phyloP scores from a whole-genome alignment of 1,140 invertebrate species.

The Panagrolaimus sp. region DNA sequence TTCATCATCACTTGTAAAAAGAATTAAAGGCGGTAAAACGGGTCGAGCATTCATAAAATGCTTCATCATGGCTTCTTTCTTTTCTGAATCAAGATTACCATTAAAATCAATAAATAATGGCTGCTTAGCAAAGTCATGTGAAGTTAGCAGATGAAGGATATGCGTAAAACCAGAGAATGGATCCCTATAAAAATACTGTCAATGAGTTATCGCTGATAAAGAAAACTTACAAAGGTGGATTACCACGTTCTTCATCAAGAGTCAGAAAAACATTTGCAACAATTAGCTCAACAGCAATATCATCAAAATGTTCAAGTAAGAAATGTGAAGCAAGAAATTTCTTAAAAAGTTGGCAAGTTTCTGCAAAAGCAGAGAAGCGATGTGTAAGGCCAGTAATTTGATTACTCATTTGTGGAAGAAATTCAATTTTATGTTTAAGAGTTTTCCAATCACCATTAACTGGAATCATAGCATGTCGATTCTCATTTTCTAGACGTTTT shows the following conservation, averaged over 20 bases:
- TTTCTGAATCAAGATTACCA: not conserved
- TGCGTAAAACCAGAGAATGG: slow-evolving; percentile 1
- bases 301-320: slow-evolving; percentile 3
- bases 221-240: not conserved
- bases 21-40: not conserved
- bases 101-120: slow-evolving; percentile 8
- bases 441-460: not conserved
- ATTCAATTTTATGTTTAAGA: not conserved
- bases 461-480: not conserved
- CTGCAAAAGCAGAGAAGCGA: slow-evolving; percentile 1
- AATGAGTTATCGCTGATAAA: too few species aligned
- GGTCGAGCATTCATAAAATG: not conserved
- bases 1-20: slow-evolving; percentile 6
- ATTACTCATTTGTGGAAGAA: slow-evolving; percentile 5
- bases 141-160: not conserved
- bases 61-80: not conserved
- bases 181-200: not conserved
- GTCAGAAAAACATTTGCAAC: not conserved
- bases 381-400: not conserved
- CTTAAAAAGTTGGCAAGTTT: slow-evolving; percentile 8
- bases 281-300: not conserved
- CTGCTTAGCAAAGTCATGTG: not conserved
- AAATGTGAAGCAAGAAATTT: not conserved
- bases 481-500: not conserved
- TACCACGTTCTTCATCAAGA: not conserved